Percentiles rank a stretch among this genome's conserved stretches.
Conservation (phyloP, 2,888 invertebrate species). For the Cataglyphis livida region DNA sequence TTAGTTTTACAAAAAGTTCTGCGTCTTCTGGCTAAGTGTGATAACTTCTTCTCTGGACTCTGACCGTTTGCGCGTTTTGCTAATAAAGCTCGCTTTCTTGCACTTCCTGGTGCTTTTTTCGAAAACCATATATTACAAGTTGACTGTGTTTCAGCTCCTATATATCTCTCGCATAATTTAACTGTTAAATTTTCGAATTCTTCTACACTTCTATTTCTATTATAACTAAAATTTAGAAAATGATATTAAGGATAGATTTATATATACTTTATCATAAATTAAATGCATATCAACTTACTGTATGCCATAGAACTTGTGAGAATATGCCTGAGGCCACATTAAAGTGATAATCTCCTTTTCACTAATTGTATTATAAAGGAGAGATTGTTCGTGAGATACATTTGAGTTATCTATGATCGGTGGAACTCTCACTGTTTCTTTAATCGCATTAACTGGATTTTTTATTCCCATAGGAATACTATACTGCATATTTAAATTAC, state of each 20-base stretch:
- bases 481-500: slow-evolving; percentile 54
- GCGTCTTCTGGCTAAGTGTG: slow-evolving; percentile 91
- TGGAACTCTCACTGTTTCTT: slow-evolving; percentile 16
- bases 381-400: slow-evolving; percentile 49
- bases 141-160: slow-evolving; percentile 92
- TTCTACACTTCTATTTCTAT: slow-evolving; percentile 90
- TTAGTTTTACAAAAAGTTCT: slow-evolving; percentile 92
- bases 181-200: slow-evolving; percentile 89
- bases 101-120: slow-evolving; percentile 88
- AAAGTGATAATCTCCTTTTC: slow-evolving; percentile 84
- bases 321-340: slow-evolving; percentile 88
- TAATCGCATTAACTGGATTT: slow-evolving; percentile 5
- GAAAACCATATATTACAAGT: slow-evolving; percentile 88
- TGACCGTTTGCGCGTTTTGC: slow-evolving; percentile 87
- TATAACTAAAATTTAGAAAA: slow-evolving; percentile 88
- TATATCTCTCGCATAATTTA: slow-evolving; percentile 90
- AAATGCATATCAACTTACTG: slow-evolving; percentile 87
- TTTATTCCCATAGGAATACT: slow-evolving; percentile 55
- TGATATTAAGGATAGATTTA: neutral
- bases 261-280: neutral
- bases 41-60: slow-evolving; percentile 92
- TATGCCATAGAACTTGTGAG: slow-evolving; percentile 90
- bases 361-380: slow-evolving; percentile 78
- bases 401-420: neutral
- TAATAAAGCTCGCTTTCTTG: slow-evolving; percentile 88